phyloP scores from a whole-genome alignment of 2,888 invertebrate species.

The Xestia rhomboidea region DNA sequence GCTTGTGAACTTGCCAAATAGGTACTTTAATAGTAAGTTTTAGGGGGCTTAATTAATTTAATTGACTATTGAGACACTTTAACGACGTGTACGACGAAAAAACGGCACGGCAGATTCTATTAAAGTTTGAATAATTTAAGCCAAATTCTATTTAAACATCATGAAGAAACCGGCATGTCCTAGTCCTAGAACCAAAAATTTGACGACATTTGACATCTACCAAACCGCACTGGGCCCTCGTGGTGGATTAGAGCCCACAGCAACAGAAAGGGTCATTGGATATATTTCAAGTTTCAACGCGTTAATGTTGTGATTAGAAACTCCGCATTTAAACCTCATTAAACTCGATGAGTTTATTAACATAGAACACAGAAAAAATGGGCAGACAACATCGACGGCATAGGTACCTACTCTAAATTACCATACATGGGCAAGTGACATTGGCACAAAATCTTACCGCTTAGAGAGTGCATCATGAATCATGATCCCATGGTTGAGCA shows the following conservation, averaged over 20 bases:
- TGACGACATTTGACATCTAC: neutral
- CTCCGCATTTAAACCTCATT: constrained; percentile 14
- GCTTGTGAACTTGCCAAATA: constrained; percentile 30
- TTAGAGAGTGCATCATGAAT: neutral
- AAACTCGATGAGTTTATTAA: constrained; percentile 12
- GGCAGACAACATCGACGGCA: constrained; percentile 47
- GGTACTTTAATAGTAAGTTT: constrained; percentile 53
- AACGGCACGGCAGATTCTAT: neutral
- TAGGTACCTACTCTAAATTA: constrained; percentile 21
- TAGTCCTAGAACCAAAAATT: neutral
- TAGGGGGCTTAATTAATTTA: neutral
- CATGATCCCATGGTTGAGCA: neutral
- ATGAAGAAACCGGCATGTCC: neutral
- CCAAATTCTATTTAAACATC: neutral
- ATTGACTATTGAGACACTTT: neutral
- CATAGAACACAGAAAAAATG: constrained; percentile 34
- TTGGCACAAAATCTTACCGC: constrained; percentile 19
- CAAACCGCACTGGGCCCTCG: neutral
- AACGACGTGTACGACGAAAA: neutral
- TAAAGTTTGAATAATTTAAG: neutral
- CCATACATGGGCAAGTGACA: constrained; percentile 26
- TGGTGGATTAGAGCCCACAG: neutral
- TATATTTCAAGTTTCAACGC: neutral
- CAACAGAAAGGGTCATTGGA: neutral
- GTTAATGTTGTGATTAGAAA: constrained; percentile 26